phyloP scores from a whole-genome alignment of 2,113 vertebrate genomes.

The Speoplatyrhinus poulsoni region DNA sequence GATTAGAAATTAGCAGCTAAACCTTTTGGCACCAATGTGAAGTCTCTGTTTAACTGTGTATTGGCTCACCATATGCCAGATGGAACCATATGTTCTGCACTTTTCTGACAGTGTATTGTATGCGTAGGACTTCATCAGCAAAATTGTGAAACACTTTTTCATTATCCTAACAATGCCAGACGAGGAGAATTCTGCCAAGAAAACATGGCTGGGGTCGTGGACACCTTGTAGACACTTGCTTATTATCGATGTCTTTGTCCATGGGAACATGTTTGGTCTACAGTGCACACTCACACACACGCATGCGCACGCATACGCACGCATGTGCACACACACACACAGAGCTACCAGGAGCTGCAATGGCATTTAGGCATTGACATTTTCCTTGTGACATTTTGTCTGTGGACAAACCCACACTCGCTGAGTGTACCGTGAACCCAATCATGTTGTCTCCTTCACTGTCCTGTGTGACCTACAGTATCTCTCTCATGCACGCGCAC shows the following conservation, averaged over 20 bases:
- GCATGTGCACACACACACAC: not conserved
- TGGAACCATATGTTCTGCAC: constrained; percentile 38
- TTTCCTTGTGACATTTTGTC: constrained; percentile 74
- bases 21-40: constrained; percentile 12
- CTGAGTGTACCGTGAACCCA: constrained; percentile 48
- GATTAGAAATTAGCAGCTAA: constrained; percentile 13
- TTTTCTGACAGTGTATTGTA: constrained; percentile 12
- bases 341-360: constrained; percentile 28
- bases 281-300: constrained; percentile 10
- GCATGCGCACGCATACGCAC: constrained; percentile 5
- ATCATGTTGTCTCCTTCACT: constrained; percentile 33
- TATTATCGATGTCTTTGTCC: not conserved
- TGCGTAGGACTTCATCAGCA: constrained; percentile 24
- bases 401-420: constrained; percentile 54
- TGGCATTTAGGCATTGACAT: constrained; percentile 75
- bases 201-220: constrained; percentile 20
- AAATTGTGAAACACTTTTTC: constrained; percentile 31
- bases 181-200: constrained; percentile 16
- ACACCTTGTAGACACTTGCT: constrained; percentile 22
- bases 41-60: constrained; percentile 20
- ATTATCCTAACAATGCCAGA: constrained; percentile 17
- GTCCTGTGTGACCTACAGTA: constrained; percentile 20
- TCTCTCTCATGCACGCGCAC: not conserved
- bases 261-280: constrained; percentile 1
- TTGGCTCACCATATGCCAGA: constrained; percentile 33